These are phyloP conservation scores for Oryzias celebensis DNA, from an alignment of 2,113 vertebrate species.

Conservation along the genomic window DNA sequence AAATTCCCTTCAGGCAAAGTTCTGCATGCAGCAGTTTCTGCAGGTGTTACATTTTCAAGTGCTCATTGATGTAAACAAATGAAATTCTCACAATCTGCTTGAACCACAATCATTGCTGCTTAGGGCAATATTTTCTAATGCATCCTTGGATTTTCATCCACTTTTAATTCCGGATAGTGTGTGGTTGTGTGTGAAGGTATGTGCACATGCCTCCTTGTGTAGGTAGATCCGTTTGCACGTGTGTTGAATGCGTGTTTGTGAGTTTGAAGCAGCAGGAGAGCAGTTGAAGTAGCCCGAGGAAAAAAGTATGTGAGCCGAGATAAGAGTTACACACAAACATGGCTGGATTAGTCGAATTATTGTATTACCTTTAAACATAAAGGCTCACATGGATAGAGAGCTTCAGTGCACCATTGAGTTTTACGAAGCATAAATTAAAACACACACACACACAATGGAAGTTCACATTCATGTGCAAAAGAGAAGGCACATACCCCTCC, in stretches of 20 bases:
- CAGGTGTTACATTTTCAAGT: background rate
- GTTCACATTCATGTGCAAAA: too few species aligned
- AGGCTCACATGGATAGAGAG: background rate
- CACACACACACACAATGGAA: background rate
- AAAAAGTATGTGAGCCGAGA: constrained; percentile 51
- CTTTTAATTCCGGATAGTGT: constrained; percentile 4
- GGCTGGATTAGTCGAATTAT: constrained; percentile 41
- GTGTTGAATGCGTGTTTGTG: background rate
- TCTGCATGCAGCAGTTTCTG: background rate
- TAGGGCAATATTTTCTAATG: background rate
- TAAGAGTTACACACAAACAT: constrained; percentile 50
- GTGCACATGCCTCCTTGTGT: too few species aligned
- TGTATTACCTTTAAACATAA: constrained; percentile 33
- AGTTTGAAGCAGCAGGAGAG: constrained; percentile 36
- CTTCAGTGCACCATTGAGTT: constrained; percentile 11
- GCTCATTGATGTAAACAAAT: background rate
- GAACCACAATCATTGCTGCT: background rate
- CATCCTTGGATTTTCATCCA: background rate
- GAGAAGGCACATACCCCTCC: too few species aligned
- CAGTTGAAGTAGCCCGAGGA: constrained; percentile 46
- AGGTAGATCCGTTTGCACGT: constrained; percentile 4
- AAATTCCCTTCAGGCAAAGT: background rate
- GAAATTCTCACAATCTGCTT: background rate
- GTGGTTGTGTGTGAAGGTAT: background rate
- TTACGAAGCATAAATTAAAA: constrained; percentile 1